Base-by-base conservation (phyloP, 64 coral and sea anemone species). In the Montipora cactus region DNA sequence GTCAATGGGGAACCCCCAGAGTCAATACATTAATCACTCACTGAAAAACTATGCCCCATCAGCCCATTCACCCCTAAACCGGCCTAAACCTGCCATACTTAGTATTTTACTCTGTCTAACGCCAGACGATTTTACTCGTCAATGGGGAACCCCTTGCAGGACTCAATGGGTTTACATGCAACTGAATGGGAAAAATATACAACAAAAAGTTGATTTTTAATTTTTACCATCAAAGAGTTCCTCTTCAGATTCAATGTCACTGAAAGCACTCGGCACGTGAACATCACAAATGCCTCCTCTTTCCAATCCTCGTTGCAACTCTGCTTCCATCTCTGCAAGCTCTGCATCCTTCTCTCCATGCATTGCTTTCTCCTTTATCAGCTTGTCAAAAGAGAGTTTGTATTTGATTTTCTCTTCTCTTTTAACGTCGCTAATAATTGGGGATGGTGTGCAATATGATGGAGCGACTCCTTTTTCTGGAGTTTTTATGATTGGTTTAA, bases 381-480 rank as follows among this genome's bases (percentile, higher is more conserved):
- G 52, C 61, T 95, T 95, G 23, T 83, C 59, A 50, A 98, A 90
- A 59, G 96, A 89, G 20, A 92, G 82, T 25, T 89, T 98, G 59
- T 95, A 92, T 3, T 85, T 89, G 18, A 19, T 68, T 47, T 20
- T 86, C 25, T 71, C 67, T 10, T 81, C 80, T 78, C 88, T 87
- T 21, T 84, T 77, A 4, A 44, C 49, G 15, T 83, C 61, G 15
- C 87, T 57, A 8, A 47, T 44, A 22, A 74, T 5, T 15, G 89
- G 87, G 13, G 82, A n/a, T n/a, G 92, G 92, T 3, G 84, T 92
- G 1, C 49, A 59, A 84, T 28, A 81, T 0, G 23, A 25, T 7
- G 96, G 96, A n/a, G 79, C 69, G 51, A 72, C 25, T 6, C 89
- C 77, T 53, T 98, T 98, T 47, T 92, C 90, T 62, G 96, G 96